phyloP scores from a whole-genome alignment of 2,113 vertebrate genomes.

The Asarcornis scutulata region DNA sequence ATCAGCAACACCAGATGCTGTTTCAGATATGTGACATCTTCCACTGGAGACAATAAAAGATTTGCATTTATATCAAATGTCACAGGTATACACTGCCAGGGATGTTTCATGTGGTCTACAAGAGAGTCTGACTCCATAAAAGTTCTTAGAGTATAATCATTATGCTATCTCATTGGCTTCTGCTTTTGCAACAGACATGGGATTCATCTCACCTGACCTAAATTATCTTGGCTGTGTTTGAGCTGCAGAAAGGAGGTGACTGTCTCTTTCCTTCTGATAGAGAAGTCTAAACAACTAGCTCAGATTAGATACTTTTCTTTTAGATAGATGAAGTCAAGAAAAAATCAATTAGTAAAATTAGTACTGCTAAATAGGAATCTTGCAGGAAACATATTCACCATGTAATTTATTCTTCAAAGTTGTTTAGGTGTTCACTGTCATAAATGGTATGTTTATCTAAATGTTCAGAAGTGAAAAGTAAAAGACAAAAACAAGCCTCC shows the following conservation, averaged over 20 bases:
- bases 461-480: background rate
- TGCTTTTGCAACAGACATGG: background rate
- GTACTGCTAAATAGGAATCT: background rate
- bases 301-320: background rate
- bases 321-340: background rate
- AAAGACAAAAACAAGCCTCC: background rate
- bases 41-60: background rate
- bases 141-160: background rate
- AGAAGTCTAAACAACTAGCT: background rate
- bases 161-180: background rate
- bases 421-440: background rate
- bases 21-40: background rate
- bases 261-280: background rate
- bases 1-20: constrained; percentile 16
- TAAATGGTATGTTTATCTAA: background rate
- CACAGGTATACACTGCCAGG: background rate
- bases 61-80: background rate
- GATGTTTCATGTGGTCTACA: background rate
- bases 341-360: background rate
- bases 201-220: background rate
- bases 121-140: background rate
- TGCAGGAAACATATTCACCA: background rate
- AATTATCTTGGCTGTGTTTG: background rate
- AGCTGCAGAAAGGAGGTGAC: background rate
- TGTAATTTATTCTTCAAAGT: background rate